Evolutionary conservation across 2,888 invertebrate genomes (phyloP).

Genomic region (Eucriotettix oculatus): DNA sequence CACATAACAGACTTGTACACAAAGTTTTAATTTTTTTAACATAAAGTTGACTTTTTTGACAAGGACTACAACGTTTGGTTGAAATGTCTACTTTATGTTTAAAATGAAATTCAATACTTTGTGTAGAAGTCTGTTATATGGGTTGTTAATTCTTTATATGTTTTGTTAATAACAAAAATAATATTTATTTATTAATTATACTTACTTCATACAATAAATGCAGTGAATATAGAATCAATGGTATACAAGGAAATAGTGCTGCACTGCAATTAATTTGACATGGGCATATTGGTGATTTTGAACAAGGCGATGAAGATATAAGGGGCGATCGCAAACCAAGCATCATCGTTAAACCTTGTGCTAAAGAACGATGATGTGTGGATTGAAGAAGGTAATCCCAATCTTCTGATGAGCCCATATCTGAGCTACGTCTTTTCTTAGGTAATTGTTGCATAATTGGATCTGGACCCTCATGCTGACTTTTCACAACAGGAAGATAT

Average conservation of each 20-base stretch:
- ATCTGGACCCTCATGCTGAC: slow-evolving; percentile 16
- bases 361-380: slow-evolving; percentile 35
- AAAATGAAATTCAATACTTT: no score
- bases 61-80: no score
- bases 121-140: no score
- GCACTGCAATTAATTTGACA: slow-evolving; percentile 43
- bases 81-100: no score
- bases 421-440: slow-evolving; percentile 66
- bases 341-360: slow-evolving; percentile 27
- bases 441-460: slow-evolving; percentile 20
- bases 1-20: no score
- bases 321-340: slow-evolving; percentile 21
- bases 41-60: no score
- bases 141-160: no score
- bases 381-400: slow-evolving; percentile 56
- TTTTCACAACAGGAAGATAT: slow-evolving; percentile 29
- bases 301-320: not conserved
- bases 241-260: slow-evolving; percentile 52
- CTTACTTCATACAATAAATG: slow-evolving; percentile 71
- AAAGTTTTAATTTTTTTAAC: no score
- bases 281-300: not conserved
- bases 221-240: slow-evolving; percentile 59
- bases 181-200: not conserved
- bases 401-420: slow-evolving; percentile 61
- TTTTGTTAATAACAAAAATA: no score